Percentiles rank a stretch among this genome's conserved stretches.
Conservation (phyloP, 2,888 invertebrate genomes). For the Eulithis prunata region DNA sequence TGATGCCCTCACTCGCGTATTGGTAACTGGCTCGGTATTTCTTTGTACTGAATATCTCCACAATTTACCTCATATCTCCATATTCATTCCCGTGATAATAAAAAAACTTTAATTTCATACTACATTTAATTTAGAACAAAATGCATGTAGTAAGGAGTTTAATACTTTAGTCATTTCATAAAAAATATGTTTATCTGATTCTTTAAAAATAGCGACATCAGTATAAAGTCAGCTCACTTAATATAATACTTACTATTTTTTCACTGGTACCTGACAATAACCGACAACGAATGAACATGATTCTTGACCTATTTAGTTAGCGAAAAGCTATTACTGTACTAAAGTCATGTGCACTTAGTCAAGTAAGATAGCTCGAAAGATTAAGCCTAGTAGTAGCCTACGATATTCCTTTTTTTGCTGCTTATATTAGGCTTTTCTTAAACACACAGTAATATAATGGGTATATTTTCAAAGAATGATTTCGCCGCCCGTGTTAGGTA, state of each 20-base stretch:
- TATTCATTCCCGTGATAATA: slow-evolving; percentile 66
- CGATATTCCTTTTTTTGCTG: slow-evolving; percentile 72
- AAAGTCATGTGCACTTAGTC: slow-evolving; percentile 81
- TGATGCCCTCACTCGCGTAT: slow-evolving; percentile 53
- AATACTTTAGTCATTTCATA: slow-evolving; percentile 82
- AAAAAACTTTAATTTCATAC: slow-evolving; percentile 53
- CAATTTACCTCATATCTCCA: slow-evolving; percentile 51
- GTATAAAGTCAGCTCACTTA: slow-evolving; percentile 60
- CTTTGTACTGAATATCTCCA: slow-evolving; percentile 71
- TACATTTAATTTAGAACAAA: slow-evolving; percentile 64
- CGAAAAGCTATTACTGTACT: slow-evolving; percentile 73
- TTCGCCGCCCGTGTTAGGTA: slow-evolving; percentile 78
- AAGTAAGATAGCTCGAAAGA: slow-evolving; percentile 76
- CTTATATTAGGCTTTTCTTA: slow-evolving; percentile 81
- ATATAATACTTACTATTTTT: slow-evolving; percentile 76
- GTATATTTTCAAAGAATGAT: slow-evolving; percentile 75
- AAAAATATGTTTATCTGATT: slow-evolving; percentile 71
- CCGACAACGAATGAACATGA: slow-evolving; percentile 67
- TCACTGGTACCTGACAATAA: slow-evolving; percentile 62
- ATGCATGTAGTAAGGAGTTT: slow-evolving; percentile 70
- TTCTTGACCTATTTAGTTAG: slow-evolving; percentile 65
- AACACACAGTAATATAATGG: slow-evolving; percentile 76
- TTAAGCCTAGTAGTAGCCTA: slow-evolving; percentile 81
- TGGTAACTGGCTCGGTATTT: slow-evolving; percentile 77
- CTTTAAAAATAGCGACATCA: slow-evolving; percentile 70